Percentiles rank a stretch among this genome's conserved stretches.
phyloP scores from a whole-genome alignment of 2,888 invertebrate species.

The Drosophila cracens region DNA sequence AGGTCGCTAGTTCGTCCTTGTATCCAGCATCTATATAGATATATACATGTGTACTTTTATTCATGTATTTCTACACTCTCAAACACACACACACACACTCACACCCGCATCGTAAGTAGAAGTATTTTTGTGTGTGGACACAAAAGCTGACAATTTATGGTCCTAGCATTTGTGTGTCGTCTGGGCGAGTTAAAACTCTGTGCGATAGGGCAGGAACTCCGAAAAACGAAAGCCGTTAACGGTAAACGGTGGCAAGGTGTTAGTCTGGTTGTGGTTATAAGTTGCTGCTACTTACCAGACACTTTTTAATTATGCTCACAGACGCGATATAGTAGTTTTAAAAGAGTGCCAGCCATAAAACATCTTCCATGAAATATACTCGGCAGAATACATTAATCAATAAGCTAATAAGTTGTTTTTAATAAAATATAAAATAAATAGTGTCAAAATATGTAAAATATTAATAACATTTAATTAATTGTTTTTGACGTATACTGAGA shows the following conservation, averaged over 20 bases:
- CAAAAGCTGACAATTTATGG: constrained; percentile 79
- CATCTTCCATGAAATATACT: not conserved
- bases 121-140: constrained; percentile 60
- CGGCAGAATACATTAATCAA: constrained; percentile 1
- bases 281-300: constrained; percentile 28
- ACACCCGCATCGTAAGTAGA: constrained; percentile 33
- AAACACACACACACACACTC: constrained; percentile 6
- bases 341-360: not conserved
- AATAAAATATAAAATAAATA: not conserved
- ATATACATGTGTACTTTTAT: not conserved
- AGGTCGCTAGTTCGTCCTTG: constrained; percentile 40
- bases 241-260: constrained; percentile 3
- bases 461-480: not conserved
- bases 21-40: constrained; percentile 18
- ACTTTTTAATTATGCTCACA: constrained; percentile 37
- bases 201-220: constrained; percentile 22
- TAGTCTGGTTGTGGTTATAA: constrained; percentile 20
- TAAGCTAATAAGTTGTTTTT: not conserved
- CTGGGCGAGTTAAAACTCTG: constrained; percentile 55
- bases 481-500: not conserved
- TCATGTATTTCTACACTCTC: not conserved
- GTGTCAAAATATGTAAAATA: not conserved
- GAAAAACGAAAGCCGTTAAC: not conserved
- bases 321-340: not conserved
- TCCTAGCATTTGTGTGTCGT: constrained; percentile 53